Base-by-base conservation (phyloP, 2,888 invertebrate genomes). In the Caenorhabditis doughertyi region DNA sequence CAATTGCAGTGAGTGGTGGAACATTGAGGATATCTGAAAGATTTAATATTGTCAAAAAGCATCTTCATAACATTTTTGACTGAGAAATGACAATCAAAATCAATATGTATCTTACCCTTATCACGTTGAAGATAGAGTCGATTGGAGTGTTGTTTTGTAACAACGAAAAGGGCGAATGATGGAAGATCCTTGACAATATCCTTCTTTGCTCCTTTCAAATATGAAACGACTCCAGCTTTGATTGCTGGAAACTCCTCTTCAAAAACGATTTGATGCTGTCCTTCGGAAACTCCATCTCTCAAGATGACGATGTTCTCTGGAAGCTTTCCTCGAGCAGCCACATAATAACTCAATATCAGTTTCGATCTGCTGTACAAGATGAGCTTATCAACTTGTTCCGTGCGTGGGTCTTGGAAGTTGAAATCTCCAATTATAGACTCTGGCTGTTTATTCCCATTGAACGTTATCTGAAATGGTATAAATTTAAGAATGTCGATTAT, bases 91-190 rank as follows among this genome's bases (percentile, higher is more conserved):
- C n/a, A n/a, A n/a, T n/a, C n/a, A n/a, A n/a, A n/a, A n/a, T n/a
- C 18, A 18, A 9, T 16, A 29, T 9, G 7, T 3, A 4, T 2
- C 44, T 67, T 21, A 53, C 68, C 42, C 3, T 27, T n/a, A 0
- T 8, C 49, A 8, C 55, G 23, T 39, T 62, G 49, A 3, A 23
- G 16, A 39, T 55, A 88, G 53, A 89, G 77, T 16, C 89, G 79
- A 21, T 85, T 82, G 53, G 85, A 80, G 53, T 90, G 88, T 3
- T 88, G 77, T 53, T 90, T 90, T 9, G 88, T 89, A 9, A 84
- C 87, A 25, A 90, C 53, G 11, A 89, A 65, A 13, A 90, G 47
- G 11, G 85, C 85, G 56, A 89, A 84, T 11, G 72, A 73, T 21
- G 71, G 71, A 3, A 2, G 21, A 7, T 1, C 68, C 64, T 47